A percentile compares a stretch with the other conserved stretches of the same genome.
Evolutionary conservation across 2,113 vertebrate species (phyloP).

Genomic region (Hemichromis elongatus): DNA sequence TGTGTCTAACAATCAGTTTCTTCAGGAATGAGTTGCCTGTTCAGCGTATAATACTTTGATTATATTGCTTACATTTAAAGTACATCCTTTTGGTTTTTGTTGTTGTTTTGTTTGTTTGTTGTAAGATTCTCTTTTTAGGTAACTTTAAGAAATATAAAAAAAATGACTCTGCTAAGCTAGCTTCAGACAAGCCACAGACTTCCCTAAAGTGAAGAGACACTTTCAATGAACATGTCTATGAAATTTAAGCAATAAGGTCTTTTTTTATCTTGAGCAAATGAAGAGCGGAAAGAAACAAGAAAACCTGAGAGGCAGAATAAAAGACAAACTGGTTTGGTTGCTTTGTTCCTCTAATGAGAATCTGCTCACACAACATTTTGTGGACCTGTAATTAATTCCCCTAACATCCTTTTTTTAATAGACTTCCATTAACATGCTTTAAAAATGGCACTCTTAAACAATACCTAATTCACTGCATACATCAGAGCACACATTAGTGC

Average conservation of each 20-base stretch:
- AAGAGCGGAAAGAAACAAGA: background rate
- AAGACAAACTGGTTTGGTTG: slow-evolving; percentile 10
- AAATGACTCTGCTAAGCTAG: background rate
- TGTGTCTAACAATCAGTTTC: background rate
- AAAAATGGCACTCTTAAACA: slow-evolving; percentile 44
- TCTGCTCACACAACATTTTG: slow-evolving; percentile 45
- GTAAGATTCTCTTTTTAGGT: background rate
- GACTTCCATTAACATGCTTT: slow-evolving; percentile 56
- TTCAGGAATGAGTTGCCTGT: background rate
- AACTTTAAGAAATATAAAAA: background rate
- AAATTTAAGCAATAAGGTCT: background rate
- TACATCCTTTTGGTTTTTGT: background rate
- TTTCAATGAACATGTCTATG: background rate
- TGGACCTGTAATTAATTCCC: slow-evolving; percentile 40
- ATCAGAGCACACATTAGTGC: slow-evolving; percentile 37
- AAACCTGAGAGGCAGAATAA: background rate
- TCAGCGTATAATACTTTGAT: background rate
- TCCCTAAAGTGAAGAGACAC: background rate
- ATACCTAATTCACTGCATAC: slow-evolving; percentile 28
- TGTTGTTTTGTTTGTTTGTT: background rate
- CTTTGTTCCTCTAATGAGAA: slow-evolving; percentile 8
- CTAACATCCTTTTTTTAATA: slow-evolving; percentile 50
- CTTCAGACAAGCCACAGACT: background rate
- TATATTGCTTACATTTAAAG: background rate
- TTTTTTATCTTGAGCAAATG: background rate